Evolutionary conservation across 1,140 invertebrate species (phyloP), one percentile per base, ranked within the genome.

Genomic region (Leptoteleia sp.): DNA sequence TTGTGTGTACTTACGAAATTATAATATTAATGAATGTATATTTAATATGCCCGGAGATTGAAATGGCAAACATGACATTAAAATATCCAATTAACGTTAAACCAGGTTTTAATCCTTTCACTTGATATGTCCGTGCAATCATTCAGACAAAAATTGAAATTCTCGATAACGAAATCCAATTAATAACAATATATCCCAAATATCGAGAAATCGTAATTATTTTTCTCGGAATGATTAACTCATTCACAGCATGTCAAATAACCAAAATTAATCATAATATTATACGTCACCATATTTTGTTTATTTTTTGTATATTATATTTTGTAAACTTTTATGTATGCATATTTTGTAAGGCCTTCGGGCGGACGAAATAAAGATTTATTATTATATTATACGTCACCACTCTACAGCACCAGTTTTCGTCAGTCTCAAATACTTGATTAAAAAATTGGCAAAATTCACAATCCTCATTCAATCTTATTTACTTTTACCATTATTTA

Each of bases 241-340:
- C 15, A 15, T 52, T 59, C 52, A 50, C 52, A 31, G 65, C 65
- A 70, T 70, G 65, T 59, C 27, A 45, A 40, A 35, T 37, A 67
- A 70, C 16, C 35, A 59, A 35, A 70, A 50, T 50, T 59, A 59
- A 59, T 70, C 54, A 37, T 54, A 50, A 59, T 59, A 50, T 19
- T 70, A 42, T 70, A 37, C 59, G 65, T 70, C 54, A 35, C 43
- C 65, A 70, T 25, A n/a, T n/a, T n/a, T n/a, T n/a, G n/a, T n/a
- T n/a, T n/a, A n/a, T n/a, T n/a, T n/a, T n/a, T n/a, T n/a, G n/a
- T n/a, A n/a, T n/a, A n/a, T n/a, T n/a, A n/a, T n/a, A n/a, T n/a
- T n/a, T n/a, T n/a, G n/a, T n/a, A n/a, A n/a, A n/a, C n/a, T n/a
- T n/a, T n/a, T n/a, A n/a, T n/a, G n/a, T n/a, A n/a, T n/a, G n/a